Evolutionary conservation across 1,140 invertebrate species (phyloP), one percentile per base, ranked within the genome.

Genomic region (Diorhabda elongata): DNA sequence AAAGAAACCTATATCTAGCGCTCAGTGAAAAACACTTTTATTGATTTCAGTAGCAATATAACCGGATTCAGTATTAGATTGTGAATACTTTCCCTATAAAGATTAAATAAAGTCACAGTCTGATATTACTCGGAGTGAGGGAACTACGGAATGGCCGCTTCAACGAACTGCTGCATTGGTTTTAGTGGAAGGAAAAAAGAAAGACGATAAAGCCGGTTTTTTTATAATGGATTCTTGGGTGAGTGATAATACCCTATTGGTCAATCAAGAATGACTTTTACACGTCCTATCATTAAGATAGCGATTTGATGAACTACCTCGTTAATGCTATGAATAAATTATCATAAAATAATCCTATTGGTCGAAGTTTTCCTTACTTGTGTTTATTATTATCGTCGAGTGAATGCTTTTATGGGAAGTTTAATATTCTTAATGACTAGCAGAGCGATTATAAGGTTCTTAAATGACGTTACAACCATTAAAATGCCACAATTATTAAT

Each of bases 41-140:
- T 86, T 86, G 85, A 86, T 86, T 86, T 85, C 84, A 85, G 85
- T 85, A 85, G 85, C 84, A 83, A 26, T 82, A 85, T 85, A 85
- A 84, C 83, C 81, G 78, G 82, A 72, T 72, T 73, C 64, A 52
- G 58, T 64, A 47, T 74, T 69, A 78, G 79, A 79, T 62, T 77
- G 79, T 79, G 75, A 61, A 11, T 61, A 9, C 41, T 43, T 9
- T 58, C 11, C 11, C 9, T 43, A 43, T 52, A 8, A 8, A 52
- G 47, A 8, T 6, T 2, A 2, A 52, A n/a, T 52, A 26, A 8
- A 61, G 41, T 61, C 26, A 61, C 59, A 61, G 42, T 61, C 59
- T 61, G 26, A 61, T n/a, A 41, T 3, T 3, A 0, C 42, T 42
- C 42, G 59, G 59, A 61, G 59, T 61, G 59, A 61, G 59, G 59